Evolutionary conservation across 92 coral and sea anemone genomes (phyloP).

Genomic region (Heliopora coerulea): DNA sequence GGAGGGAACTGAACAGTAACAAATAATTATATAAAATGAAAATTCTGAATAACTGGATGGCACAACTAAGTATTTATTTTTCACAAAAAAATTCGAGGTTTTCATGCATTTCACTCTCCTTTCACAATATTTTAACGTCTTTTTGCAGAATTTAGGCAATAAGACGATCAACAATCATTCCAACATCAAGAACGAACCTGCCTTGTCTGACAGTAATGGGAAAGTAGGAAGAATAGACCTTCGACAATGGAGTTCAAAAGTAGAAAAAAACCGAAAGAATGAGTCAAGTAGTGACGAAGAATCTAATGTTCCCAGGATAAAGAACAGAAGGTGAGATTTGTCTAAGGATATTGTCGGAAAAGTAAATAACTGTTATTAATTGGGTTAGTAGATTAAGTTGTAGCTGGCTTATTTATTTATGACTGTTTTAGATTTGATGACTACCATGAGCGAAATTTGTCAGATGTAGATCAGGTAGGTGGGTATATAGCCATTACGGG

Average conservation of each 20-base stretch:
- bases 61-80: too few species aligned
- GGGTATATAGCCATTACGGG: too few species aligned
- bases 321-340: background rate
- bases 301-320: background rate
- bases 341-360: background rate
- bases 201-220: background rate
- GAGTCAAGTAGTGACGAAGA: background rate
- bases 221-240: slow-evolving; percentile 22
- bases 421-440: background rate
- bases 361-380: background rate
- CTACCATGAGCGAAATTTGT: background rate
- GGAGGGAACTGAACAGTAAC: too few species aligned
- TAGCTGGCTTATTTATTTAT: too few species aligned
- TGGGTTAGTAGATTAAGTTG: too few species aligned
- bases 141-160: slow-evolving; percentile 1
- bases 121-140: background rate
- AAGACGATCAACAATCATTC: background rate
- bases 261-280: slow-evolving; percentile 2
- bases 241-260: slow-evolving; percentile 18
- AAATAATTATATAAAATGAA: too few species aligned
- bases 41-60: too few species aligned
- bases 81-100: too few species aligned
- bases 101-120: too few species aligned
- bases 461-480: background rate
- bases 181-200: background rate